Evolutionary conservation across 2,888 invertebrate species (phyloP), one percentile per base, ranked within the genome.

Genomic region (Meloe dianella): DNA sequence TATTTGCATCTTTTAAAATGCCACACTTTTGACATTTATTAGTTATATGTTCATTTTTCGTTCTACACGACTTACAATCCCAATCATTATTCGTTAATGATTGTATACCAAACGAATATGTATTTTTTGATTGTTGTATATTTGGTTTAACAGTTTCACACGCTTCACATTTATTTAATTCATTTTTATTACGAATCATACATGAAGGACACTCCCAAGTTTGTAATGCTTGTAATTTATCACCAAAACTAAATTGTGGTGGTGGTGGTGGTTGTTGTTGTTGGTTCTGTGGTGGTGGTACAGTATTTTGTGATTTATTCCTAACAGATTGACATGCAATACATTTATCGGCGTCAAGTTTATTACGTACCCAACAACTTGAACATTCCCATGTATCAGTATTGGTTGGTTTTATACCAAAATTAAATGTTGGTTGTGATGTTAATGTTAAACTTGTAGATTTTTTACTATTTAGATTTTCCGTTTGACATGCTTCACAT

Each of bases 121-220:
- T 30, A n/a, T 64, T 57, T 38, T 35, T 64, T 54, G 63, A 59
- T 57, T 62, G 58, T 27, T n/a, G n/a, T 9, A n/a, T 41, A 38
- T n/a, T 17, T 14, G 51, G 41, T n/a, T 61, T 87, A 10, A 82
- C 80, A 4, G 86, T 82, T 68, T 83, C 82, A 75, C 89, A 90
- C 2, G 89, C 87, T 0, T 84, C 80, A 79, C 90, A 90, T 62
- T 84, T 84, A 0, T 60, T 75, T 0, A 75, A 74, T 0, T 83
- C 84, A 3, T 76, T 75, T 63, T 86, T 83, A 74, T 89, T 90
- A 60, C 82, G 82, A 1, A 89, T 80, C 85, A 89, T 84, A 75
- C 90, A 90, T 2, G 81, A 81, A 32, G 80, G 77, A 72, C 89
- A 89, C 63, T 85, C 84, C 89, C 89, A 89, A 4, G 80, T 80